A percentile compares a stretch with the other conserved stretches of the same genome.
These are phyloP conservation scores for Pocillopora verrucosa DNA, from an alignment of 64 coral and sea anemone species.

Conservation along the genomic window DNA sequence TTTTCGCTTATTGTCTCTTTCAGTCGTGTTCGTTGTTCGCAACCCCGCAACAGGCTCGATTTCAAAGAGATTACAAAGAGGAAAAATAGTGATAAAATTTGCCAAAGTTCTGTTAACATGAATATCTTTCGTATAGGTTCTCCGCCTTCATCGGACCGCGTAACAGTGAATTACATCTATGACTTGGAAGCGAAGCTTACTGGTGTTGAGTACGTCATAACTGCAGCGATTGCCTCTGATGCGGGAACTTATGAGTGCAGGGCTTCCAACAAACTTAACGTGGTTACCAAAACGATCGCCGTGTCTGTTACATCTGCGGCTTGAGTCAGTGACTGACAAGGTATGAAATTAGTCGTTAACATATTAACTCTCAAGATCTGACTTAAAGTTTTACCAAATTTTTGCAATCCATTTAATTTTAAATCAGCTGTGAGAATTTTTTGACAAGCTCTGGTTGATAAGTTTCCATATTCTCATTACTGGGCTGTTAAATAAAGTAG, in stretches of 20 bases:
- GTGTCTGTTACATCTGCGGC: neutral
- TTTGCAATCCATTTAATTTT: no score
- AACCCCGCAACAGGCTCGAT: no score
- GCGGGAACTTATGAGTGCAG: slow-evolving; percentile 51
- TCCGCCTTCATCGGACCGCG: slow-evolving; percentile 13
- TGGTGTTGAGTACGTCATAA: slow-evolving; percentile 42
- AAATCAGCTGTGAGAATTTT: no score
- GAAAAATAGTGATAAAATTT: no score
- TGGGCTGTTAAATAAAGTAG: no score
- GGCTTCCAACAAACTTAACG: slow-evolving; percentile 23
- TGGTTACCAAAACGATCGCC: slow-evolving; percentile 16
- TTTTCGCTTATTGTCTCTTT: no score
- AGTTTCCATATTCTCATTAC: no score
- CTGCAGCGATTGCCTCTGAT: slow-evolving; percentile 17
- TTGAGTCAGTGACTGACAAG: neutral
- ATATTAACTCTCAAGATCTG: no score
- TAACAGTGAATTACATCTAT: neutral
- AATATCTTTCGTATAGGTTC: neutral
- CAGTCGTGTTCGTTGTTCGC: no score
- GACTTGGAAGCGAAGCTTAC: slow-evolving; percentile 38
- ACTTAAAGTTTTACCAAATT: neutral
- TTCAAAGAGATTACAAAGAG: no score
- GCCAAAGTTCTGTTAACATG: neutral
- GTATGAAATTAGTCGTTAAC: neutral
- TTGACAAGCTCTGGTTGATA: no score